Conservation (phyloP, 2,888 invertebrate genomes). For the Scaptomyza cyrtandrae region DNA sequence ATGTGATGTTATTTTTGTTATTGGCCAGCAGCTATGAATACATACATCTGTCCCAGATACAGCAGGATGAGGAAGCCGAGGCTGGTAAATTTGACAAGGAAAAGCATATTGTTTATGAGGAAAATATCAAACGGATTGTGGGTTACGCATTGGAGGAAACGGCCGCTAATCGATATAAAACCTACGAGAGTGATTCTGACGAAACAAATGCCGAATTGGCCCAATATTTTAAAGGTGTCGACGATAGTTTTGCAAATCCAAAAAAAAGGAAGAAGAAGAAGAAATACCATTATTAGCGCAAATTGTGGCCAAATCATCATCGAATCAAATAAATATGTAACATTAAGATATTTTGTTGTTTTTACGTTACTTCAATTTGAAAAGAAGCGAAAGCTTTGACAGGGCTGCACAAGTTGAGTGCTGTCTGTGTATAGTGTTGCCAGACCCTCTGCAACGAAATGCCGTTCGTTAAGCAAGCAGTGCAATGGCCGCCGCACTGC, state of each 20-base stretch:
- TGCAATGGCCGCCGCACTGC: slow-evolving; percentile 11
- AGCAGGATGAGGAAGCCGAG: slow-evolving; percentile 6
- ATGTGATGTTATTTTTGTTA: slow-evolving; percentile 92
- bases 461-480: neutral
- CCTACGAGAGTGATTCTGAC: slow-evolving; percentile 26
- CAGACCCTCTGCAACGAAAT: slow-evolving; percentile 1
- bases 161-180: slow-evolving; percentile 40
- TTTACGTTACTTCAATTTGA: slow-evolving; percentile 3
- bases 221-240: neutral
- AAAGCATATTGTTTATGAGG: neutral
- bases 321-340: neutral
- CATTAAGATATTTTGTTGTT: no score
- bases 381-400: neutral
- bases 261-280: neutral
- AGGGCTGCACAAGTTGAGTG: slow-evolving; percentile 18
- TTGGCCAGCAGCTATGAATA: slow-evolving; percentile 93
- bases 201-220: neutral
- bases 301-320: neutral
- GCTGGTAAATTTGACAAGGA: neutral
- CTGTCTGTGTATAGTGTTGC: slow-evolving; percentile 21
- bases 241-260: neutral
- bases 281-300: no score
- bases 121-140: neutral
- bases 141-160: slow-evolving; percentile 5
- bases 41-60: slow-evolving; percentile 74